phyloP scores from a whole-genome alignment of 2,888 invertebrate genomes.

The Caenorhabditis sp. region DNA sequence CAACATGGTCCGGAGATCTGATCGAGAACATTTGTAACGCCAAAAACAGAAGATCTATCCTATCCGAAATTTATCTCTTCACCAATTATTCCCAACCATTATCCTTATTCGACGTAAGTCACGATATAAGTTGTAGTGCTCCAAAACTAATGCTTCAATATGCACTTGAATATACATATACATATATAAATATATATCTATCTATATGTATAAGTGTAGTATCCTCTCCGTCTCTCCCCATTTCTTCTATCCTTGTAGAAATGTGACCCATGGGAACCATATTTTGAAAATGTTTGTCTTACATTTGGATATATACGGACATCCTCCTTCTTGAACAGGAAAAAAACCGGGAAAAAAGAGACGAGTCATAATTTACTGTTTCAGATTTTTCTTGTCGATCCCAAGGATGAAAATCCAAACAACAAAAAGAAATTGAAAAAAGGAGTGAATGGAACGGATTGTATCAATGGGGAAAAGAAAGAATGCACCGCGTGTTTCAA shows the following conservation, averaged over 20 bases:
- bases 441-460: conserved; percentile 40
- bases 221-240: not conserved
- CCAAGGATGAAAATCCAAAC: not conserved
- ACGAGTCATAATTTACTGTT: not conserved
- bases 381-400: conserved; percentile 21
- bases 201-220: not conserved
- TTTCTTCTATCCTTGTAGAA: not conserved
- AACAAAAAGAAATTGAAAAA: conserved; percentile 13
- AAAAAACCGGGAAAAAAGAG: not conserved
- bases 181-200: not conserved
- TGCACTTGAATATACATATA: not conserved
- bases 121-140: not conserved
- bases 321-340: not conserved
- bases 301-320: not conserved
- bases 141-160: not conserved
- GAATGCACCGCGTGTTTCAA: conserved; percentile 44
- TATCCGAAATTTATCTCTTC: conserved; percentile 46
- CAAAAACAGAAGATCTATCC: conserved; percentile 26
- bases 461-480: conserved; percentile 35
- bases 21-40: conserved; percentile 42
- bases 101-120: conserved; percentile 47
- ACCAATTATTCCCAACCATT: conserved; percentile 45
- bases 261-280: conserved; percentile 5
- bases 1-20: conserved; percentile 26
- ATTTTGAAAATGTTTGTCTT: conserved; percentile 5